phyloP scores from a whole-genome alignment of 2,888 invertebrate genomes.

The Polydrusus cervinus region DNA sequence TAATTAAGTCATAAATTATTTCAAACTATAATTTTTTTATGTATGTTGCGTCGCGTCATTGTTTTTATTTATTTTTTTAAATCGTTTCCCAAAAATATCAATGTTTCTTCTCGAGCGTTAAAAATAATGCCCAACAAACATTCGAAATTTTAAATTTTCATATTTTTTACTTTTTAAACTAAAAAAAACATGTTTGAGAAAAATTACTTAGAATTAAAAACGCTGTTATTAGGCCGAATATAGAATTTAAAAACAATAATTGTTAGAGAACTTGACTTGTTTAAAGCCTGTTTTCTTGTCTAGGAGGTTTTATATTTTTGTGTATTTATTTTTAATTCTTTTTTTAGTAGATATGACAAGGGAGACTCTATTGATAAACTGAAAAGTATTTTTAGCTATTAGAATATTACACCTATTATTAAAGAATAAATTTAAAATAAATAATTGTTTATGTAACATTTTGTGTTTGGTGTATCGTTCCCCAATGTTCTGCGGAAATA shows the following conservation, averaged over 20 bases:
- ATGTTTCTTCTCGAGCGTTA: no score
- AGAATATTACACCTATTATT: slow-evolving; percentile 46
- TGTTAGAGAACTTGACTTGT: slow-evolving; percentile 41
- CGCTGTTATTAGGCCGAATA: slow-evolving; percentile 39
- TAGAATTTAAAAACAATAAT: slow-evolving; percentile 47
- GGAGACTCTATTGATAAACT: slow-evolving; percentile 45
- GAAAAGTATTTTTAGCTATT: slow-evolving; percentile 49
- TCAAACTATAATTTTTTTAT: no score
- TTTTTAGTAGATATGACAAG: slow-evolving; percentile 50
- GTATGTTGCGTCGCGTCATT: no score
- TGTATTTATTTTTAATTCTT: slow-evolving; percentile 50
- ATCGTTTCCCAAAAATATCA: no score
- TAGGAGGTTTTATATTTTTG: slow-evolving; percentile 35
- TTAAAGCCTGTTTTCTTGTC: slow-evolving; percentile 46
- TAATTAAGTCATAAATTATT: no score
- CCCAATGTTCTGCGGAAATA: no score
- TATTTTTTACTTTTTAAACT: slow-evolving; percentile 6
- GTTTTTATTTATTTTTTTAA: no score
- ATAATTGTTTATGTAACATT: slow-evolving; percentile 56
- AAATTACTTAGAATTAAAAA: slow-evolving; percentile 5
- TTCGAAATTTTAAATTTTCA: slow-evolving; percentile 5
- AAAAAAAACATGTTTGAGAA: not conserved
- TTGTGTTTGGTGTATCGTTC: not conserved
- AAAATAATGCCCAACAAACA: no score
- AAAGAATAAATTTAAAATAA: slow-evolving; percentile 58